phyloP scores from a whole-genome alignment of 2,888 invertebrate species.

The Tuberolachnus salignus region DNA sequence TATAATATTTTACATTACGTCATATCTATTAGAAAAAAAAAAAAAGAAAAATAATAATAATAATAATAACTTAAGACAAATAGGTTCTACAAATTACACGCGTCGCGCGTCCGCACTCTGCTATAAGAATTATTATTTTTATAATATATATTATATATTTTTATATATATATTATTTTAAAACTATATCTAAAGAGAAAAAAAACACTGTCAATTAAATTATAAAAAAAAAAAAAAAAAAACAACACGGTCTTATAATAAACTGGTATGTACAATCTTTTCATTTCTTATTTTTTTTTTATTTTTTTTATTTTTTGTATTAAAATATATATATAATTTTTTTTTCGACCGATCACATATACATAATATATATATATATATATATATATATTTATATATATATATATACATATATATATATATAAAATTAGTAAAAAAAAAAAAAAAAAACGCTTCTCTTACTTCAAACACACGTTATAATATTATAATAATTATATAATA shows the following conservation, averaged over 20 bases:
- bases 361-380: too few relatives aligned
- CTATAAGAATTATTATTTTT: too few relatives aligned
- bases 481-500: conserved; percentile 17
- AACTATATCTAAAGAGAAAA: conserved; percentile 22
- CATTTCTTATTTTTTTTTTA: too few relatives aligned
- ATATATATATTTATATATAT: conserved; percentile 30
- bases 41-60: too few relatives aligned
- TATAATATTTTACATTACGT: too few relatives aligned
- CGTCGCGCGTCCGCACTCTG: too few relatives aligned
- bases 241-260: conserved; percentile 44
- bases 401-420: neutral
- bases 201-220: conserved; percentile 45
- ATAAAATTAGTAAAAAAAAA: conserved; percentile 30
- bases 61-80: conserved; percentile 53
- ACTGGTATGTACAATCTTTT: conserved; percentile 47
- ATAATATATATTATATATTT: too few relatives aligned
- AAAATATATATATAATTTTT: conserved; percentile 13
- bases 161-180: too few relatives aligned
- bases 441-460: conserved; percentile 48
- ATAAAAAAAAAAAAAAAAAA: conserved; percentile 32
- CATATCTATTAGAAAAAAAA: too few relatives aligned
- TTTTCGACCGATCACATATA: conserved; percentile 28
- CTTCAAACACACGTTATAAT: conserved; percentile 17
- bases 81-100: conserved; percentile 32
- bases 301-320: too few relatives aligned